A percentile compares a stretch with the other conserved stretches of the same genome.
These are phyloP conservation scores for Neostethus bicornis DNA, from an alignment of 2,797 vertebrate species.

Conservation along the genomic window DNA sequence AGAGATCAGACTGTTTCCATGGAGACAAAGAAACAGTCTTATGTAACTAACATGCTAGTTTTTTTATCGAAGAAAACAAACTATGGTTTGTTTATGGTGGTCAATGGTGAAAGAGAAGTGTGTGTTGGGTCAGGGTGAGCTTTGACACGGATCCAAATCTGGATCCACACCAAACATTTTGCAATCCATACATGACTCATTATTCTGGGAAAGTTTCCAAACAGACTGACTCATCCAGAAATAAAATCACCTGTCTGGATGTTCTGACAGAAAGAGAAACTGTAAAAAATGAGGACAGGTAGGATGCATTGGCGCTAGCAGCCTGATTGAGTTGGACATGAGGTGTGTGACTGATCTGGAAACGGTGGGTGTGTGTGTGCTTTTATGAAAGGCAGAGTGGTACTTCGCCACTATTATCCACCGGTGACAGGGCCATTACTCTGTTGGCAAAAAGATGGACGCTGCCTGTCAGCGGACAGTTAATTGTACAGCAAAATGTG, in stretches of 20 bases:
- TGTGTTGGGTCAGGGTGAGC: neutral
- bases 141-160: neutral
- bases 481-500: slow-evolving; percentile 96
- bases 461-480: slow-evolving; percentile 91
- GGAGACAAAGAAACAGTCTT: too few relatives aligned
- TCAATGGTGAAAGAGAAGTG: neutral
- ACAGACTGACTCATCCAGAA: neutral
- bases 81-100: too few relatives aligned
- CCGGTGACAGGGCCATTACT: slow-evolving; percentile 95
- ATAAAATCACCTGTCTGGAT: neutral
- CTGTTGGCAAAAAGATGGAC: slow-evolving; percentile 92
- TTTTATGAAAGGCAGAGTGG: slow-evolving; percentile 78
- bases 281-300: neutral
- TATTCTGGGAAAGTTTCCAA: neutral
- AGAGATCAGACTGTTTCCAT: too few relatives aligned
- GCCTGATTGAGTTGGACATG: slow-evolving; percentile 61
- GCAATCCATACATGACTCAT: neutral
- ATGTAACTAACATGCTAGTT: too few relatives aligned
- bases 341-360: slow-evolving; percentile 72
- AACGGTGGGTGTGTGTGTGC: slow-evolving; percentile 60
- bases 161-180: neutral
- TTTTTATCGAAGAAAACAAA: too few relatives aligned
- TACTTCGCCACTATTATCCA: slow-evolving; percentile 89
- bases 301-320: slow-evolving; percentile 70
- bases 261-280: neutral